These are phyloP conservation scores for Acanthoscelides obtectus DNA, from an alignment of 2,888 invertebrate species.

Conservation along the genomic window DNA sequence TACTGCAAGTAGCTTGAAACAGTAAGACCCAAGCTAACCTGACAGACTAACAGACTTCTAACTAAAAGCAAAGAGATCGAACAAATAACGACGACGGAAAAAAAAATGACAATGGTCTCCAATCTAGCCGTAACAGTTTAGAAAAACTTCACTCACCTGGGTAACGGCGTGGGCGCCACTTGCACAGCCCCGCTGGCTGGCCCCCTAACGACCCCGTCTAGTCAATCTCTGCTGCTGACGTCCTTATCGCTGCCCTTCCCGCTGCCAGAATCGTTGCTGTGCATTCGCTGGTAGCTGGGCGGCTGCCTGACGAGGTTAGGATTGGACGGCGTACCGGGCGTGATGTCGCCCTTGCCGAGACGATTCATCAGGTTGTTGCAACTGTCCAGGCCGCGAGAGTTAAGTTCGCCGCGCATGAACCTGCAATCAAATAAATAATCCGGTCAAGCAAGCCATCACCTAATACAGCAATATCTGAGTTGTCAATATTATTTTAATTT, in stretches of 20 bases:
- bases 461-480: too few relatives aligned
- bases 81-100: too few relatives aligned
- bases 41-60: too few relatives aligned
- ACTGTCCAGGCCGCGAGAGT: constrained; percentile 46
- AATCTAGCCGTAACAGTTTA: too few relatives aligned
- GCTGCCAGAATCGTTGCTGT: constrained; percentile 73
- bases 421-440: constrained; percentile 47
- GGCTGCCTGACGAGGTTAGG: constrained; percentile 63
- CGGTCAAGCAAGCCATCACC: too few relatives aligned
- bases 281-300: constrained; percentile 79
- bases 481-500: too few relatives aligned
- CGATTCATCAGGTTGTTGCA: constrained; percentile 35
- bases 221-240: constrained; percentile 63
- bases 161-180: constrained; percentile 34
- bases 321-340: constrained; percentile 70
- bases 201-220: constrained; percentile 57
- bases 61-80: too few relatives aligned
- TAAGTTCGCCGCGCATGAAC: constrained; percentile 87
- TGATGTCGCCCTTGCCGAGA: constrained; percentile 56
- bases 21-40: too few relatives aligned
- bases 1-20: too few relatives aligned
- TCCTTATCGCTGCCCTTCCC: constrained; percentile 70
- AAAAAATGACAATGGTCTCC: too few relatives aligned
- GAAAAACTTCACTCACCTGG: constrained; percentile 43
- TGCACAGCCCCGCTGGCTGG: background rate